A percentile compares a stretch with the other conserved stretches of the same genome.
phyloP scores from a whole-genome alignment of 2,113 vertebrate genomes.

The Anguilla rostrata region DNA sequence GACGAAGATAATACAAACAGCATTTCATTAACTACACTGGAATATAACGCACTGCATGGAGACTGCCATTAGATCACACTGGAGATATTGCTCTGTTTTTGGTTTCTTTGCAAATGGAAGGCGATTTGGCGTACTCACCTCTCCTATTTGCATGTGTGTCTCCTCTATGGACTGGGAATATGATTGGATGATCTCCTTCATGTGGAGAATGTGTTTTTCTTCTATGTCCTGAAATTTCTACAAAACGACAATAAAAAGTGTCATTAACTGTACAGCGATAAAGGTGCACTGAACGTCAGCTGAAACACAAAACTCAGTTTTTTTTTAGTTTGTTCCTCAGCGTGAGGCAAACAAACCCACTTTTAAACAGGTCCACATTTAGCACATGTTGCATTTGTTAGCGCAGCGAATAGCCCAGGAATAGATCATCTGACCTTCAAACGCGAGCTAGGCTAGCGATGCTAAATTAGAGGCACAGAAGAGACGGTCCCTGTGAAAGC shows the following conservation, averaged over 20 bases:
- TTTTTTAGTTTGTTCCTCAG: background rate
- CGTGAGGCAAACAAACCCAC: background rate
- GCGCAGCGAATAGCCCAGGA: background rate
- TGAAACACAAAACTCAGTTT: background rate
- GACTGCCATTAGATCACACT: background rate
- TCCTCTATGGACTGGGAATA: conserved; percentile 89
- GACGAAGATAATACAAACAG: background rate
- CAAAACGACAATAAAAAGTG: conserved; percentile 32
- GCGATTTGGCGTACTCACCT: conserved; percentile 70
- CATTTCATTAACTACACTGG: background rate
- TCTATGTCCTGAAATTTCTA: conserved; percentile 98
- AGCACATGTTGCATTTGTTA: background rate
- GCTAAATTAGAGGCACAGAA: background rate
- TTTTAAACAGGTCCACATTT: background rate
- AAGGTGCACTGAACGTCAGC: background rate
- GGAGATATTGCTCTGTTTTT: background rate
- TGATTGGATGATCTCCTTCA: conserved; percentile 91
- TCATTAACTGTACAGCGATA: background rate
- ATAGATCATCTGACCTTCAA: background rate
- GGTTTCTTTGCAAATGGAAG: background rate
- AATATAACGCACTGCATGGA: background rate
- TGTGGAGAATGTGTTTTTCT: conserved; percentile 88
- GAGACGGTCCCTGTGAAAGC: background rate
- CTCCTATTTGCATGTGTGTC: conserved; percentile 88
- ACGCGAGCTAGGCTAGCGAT: background rate